phyloP scores from a whole-genome alignment of 2,888 invertebrate species.

The Dichetophora obliterata region DNA sequence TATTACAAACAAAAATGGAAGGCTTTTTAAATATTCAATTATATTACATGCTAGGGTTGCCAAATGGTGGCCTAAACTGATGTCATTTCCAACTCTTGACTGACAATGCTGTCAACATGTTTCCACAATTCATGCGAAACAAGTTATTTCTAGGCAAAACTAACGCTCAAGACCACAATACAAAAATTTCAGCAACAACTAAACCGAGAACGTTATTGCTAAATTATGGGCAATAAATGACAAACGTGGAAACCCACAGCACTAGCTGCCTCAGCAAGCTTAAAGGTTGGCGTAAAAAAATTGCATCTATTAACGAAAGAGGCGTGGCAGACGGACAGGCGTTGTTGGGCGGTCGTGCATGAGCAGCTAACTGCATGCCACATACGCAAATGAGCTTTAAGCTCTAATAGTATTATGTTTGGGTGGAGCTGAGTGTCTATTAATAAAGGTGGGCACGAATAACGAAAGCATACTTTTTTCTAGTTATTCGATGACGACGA shows the following conservation, averaged over 20 bases:
- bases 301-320: not conserved
- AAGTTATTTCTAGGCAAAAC: slow-evolving; percentile 26
- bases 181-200: not conserved
- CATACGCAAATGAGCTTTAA: slow-evolving; percentile 3
- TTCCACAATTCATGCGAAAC: slow-evolving; percentile 20
- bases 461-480: not conserved
- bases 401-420: not conserved
- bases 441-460: not conserved
- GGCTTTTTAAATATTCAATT: too few species aligned
- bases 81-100: slow-evolving; percentile 14
- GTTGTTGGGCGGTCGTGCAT: not conserved
- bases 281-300: slow-evolving; percentile 13
- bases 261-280: not conserved
- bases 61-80: not conserved
- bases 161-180: not conserved
- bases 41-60: too few species aligned
- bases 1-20: too few species aligned
- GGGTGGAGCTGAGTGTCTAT: not conserved
- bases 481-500: not conserved
- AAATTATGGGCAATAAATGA: slow-evolving; percentile 30
- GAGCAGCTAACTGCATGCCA: not conserved
- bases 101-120: slow-evolving; percentile 13
- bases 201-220: slow-evolving; percentile 1
- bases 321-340: slow-evolving; percentile 6
- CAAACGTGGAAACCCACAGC: slow-evolving; percentile 22